Base-by-base conservation (phyloP, 2,888 invertebrate genomes). In the Drosophila phalerata region DNA sequence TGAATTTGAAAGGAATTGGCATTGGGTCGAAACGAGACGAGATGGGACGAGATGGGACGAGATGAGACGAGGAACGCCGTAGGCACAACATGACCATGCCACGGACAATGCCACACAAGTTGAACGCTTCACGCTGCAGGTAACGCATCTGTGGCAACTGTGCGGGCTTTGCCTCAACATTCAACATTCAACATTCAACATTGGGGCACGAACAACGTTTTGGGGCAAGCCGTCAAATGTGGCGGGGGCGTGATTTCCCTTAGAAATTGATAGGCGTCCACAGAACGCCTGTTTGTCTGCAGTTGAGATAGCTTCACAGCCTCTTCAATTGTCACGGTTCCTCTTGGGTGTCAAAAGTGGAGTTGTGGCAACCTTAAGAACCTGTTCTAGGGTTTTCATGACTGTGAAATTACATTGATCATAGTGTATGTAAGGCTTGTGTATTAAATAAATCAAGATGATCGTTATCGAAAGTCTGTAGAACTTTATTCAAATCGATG, bases 1-100 rank as follows among this genome's bases (percentile, higher is more conserved):
- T 64, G 65, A 61, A 81, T 78, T 70, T 74, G 81, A 81, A 79
- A 81, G 64, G 79, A 79, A 79, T 79, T 79, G 79, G 82, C 80
- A 67, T 64, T 48, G 52, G 68, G 68, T 49, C 49, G 57, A 51
- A 42, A 19, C 22, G 25, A 64, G 37, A 37, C n/a, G n/a, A 47
- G 43, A 11, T 3, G 28, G 9, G 25, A n/a, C 3, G 8, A 45
- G 45, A 6, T 5, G 43, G 5, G 13, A 3, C 5, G 47, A 10
- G 22, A 25, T 25, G 8, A 15, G 28, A 43, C 13, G 28, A 34
- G 55, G 37, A 62, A 69, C 45, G 81, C 84, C 81, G 78, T 56
- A 66, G 81, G 81, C 77, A 13, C 79, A 80, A 85, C 84, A 77
- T 80, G 80, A 76, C 45, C 65, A 74, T 81, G 83, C 43, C 55